These are phyloP conservation scores for Eristalinus aeneus DNA, from an alignment of 2,888 invertebrate genomes.

Conservation along the genomic window DNA sequence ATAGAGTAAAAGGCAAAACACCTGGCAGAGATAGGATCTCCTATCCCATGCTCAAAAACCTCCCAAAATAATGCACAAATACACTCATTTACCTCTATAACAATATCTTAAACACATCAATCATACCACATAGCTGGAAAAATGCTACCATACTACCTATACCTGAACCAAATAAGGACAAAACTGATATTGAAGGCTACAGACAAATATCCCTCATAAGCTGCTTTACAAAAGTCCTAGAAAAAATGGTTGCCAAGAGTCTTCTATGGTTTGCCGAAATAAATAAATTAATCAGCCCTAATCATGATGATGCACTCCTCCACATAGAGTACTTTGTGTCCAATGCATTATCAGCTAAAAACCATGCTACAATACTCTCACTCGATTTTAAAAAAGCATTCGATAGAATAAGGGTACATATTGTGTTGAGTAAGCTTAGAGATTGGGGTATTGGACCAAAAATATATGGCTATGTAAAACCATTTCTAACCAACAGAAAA, in stretches of 20 bases:
- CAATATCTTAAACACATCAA: no score
- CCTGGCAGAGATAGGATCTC: no score
- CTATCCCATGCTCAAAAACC: background rate
- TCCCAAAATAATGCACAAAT: background rate
- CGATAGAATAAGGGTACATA: no score
- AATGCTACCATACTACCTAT: slow-evolving; percentile 8
- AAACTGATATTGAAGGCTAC: background rate
- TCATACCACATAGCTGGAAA: background rate
- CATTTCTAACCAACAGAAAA: no score
- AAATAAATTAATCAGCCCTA: background rate
- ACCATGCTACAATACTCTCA: no score
- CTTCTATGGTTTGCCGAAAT: background rate
- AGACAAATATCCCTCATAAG: background rate
- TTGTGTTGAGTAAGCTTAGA: no score
- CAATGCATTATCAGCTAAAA: background rate
- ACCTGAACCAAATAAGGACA: background rate
- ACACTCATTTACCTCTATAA: no score
- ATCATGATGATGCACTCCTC: background rate
- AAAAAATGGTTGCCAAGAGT: background rate
- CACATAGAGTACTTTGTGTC: background rate
- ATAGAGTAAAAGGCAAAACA: no score
- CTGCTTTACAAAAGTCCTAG: background rate
- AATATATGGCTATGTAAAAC: no score
- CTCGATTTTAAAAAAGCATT: no score
- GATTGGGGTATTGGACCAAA: no score